Percentiles rank a stretch among this genome's conserved stretches.
Conservation (phyloP, 1,140 invertebrate species). For the Berghia stephanieae region DNA sequence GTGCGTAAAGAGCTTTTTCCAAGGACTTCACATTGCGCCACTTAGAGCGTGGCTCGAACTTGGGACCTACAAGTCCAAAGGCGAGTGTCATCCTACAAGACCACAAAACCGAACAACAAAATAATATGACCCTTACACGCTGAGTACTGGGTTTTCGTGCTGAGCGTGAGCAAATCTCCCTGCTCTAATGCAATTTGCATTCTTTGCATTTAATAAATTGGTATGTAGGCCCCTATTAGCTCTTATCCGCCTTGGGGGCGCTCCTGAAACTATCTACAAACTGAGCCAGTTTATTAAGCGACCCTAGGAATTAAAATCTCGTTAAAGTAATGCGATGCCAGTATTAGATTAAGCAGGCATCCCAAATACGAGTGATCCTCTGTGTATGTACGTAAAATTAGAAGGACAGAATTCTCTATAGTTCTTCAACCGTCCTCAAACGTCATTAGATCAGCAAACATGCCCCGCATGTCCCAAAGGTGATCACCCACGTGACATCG, state of each 20-base stretch:
- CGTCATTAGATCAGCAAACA: slow-evolving; percentile 32
- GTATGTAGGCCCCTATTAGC: slow-evolving; percentile 39
- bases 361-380: slow-evolving; percentile 35
- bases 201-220: slow-evolving; percentile 52
- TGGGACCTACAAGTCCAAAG: too few species aligned
- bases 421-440: slow-evolving; percentile 28
- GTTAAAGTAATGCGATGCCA: slow-evolving; percentile 44
- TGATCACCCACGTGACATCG: neutral
- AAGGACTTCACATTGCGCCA: too few species aligned
- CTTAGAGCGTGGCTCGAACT: too few species aligned
- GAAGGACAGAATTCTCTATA: too few species aligned
- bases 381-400: too few species aligned
- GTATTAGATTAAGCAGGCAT: slow-evolving; percentile 44
- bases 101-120: too few species aligned
- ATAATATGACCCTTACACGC: too few species aligned
- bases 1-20: too few species aligned
- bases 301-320: slow-evolving; percentile 44
- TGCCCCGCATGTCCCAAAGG: neutral
- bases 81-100: too few species aligned
- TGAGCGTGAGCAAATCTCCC: slow-evolving; percentile 43
- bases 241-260: slow-evolving; percentile 25
- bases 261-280: slow-evolving; percentile 29
- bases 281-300: slow-evolving; percentile 34
- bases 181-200: slow-evolving; percentile 48
- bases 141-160: too few species aligned